Conservation (phyloP, 2,113 vertebrate species). For the Arvicanthis niloticus region DNA sequence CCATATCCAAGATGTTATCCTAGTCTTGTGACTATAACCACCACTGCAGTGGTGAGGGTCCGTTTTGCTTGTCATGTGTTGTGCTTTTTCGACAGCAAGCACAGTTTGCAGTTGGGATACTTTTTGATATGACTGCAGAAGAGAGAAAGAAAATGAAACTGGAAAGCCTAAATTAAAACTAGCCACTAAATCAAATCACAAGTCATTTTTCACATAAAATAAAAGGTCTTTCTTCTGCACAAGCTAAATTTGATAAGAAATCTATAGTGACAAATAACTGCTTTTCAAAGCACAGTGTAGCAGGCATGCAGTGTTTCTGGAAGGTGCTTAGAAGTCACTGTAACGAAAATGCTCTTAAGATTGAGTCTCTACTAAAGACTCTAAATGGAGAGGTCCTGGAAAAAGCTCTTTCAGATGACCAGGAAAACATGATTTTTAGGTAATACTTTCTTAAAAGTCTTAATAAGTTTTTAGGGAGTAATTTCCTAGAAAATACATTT, state of each 20-base stretch:
- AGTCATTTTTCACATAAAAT: constrained; percentile 62
- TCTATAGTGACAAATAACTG: constrained; percentile 68
- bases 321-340: constrained; percentile 58
- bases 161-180: constrained; percentile 69
- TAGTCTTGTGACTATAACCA: no score
- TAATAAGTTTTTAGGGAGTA: not conserved
- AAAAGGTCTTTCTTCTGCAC: constrained; percentile 55
- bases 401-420: not conserved
- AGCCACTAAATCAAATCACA: constrained; percentile 61
- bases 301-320: constrained; percentile 41
- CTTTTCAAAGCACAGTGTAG: constrained; percentile 36
- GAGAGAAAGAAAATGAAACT: constrained; percentile 56
- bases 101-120: not conserved
- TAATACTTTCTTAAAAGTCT: constrained; percentile 6
- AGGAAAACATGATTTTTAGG: not conserved
- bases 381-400: not conserved
- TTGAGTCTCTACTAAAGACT: not conserved
- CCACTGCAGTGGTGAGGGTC: not conserved
- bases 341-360: constrained; percentile 35
- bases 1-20: not conserved
- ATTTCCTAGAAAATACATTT: constrained; percentile 17
- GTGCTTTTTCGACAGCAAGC: not conserved
- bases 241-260: constrained; percentile 67
- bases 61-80: not conserved
- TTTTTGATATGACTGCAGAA: constrained; percentile 17